A percentile compares a stretch with the other conserved stretches of the same genome.
Conservation (phyloP, 2,888 invertebrate genomes). For the Fragum whitleyi region DNA sequence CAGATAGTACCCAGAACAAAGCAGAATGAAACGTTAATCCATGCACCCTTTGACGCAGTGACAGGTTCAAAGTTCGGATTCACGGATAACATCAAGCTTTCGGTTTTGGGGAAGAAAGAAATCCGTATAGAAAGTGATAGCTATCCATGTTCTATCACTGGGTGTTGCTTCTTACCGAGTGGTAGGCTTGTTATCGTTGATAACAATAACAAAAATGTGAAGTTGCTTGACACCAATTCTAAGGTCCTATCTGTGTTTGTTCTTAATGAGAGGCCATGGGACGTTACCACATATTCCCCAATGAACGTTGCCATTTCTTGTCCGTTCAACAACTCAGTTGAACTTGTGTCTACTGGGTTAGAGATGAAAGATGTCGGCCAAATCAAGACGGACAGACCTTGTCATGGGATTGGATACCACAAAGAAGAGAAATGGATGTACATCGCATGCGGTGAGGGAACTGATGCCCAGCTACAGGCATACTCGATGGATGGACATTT, state of each 20-base stretch:
- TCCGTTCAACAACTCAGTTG: constrained; percentile 49
- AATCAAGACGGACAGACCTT: constrained; percentile 49
- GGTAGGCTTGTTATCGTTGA: constrained; percentile 58
- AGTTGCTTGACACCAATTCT: constrained; percentile 45
- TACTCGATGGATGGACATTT: constrained; percentile 50
- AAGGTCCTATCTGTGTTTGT: constrained; percentile 37
- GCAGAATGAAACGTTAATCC: background rate
- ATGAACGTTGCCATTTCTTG: constrained; percentile 49
- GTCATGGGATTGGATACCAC: constrained; percentile 54
- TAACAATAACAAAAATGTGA: constrained; percentile 56
- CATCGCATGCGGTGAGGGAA: constrained; percentile 46
- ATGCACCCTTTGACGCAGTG: background rate
- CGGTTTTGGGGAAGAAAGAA: constrained; percentile 46
- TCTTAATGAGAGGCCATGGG: constrained; percentile 56
- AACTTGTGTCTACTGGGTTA: constrained; percentile 38
- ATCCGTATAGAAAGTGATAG: constrained; percentile 38
- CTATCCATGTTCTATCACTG: constrained; percentile 46
- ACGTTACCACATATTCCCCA: constrained; percentile 45
- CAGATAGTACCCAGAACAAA: background rate
- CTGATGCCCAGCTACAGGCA: constrained; percentile 48
- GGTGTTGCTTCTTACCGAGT: constrained; percentile 53
- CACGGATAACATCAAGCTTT: constrained; percentile 34
- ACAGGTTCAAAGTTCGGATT: constrained; percentile 36
- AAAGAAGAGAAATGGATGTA: constrained; percentile 50
- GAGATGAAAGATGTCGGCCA: constrained; percentile 49